phyloP scores from a whole-genome alignment of 2,888 invertebrate genomes.

The Trachelus iudaicus region DNA sequence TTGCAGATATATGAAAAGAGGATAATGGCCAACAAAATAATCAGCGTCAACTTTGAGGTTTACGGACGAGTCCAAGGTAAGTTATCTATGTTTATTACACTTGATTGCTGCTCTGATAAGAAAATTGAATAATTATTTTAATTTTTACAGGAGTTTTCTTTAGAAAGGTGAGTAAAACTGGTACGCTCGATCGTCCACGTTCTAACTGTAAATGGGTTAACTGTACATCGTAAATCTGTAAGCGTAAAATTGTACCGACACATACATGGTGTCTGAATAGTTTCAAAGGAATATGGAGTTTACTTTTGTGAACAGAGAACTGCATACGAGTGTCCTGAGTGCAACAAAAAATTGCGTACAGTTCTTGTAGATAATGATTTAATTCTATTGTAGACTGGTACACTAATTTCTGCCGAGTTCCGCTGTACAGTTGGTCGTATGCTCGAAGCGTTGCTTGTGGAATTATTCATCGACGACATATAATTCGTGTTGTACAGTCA shows the following conservation, averaged over 20 bases:
- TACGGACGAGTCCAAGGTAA: constrained; percentile 63
- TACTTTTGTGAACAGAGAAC: not conserved
- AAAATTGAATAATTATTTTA: not conserved
- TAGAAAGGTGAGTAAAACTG: constrained; percentile 55
- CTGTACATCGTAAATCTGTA: not conserved
- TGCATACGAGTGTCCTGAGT: too few relatives aligned
- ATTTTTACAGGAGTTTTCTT: constrained; percentile 63
- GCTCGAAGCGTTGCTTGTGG: not conserved
- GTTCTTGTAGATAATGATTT: too few relatives aligned
- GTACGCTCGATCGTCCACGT: not conserved
- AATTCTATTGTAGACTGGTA: too few relatives aligned
- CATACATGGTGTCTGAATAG: not conserved
- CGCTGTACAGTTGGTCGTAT: not conserved
- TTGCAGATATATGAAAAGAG: not conserved
- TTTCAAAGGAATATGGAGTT: not conserved
- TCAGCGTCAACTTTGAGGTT: constrained; percentile 62
- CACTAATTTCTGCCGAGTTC: not conserved
- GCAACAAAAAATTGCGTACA: too few relatives aligned
- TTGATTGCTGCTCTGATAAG: not conserved
- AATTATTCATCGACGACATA: not conserved
- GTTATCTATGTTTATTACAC: not conserved
- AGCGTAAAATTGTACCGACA: not conserved
- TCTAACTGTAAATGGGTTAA: not conserved
- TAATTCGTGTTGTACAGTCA: too few relatives aligned
- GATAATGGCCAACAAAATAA: constrained; percentile 38